Base-by-base conservation (phyloP, 2,888 invertebrate species). In the Chrysina gloriosa region DNA sequence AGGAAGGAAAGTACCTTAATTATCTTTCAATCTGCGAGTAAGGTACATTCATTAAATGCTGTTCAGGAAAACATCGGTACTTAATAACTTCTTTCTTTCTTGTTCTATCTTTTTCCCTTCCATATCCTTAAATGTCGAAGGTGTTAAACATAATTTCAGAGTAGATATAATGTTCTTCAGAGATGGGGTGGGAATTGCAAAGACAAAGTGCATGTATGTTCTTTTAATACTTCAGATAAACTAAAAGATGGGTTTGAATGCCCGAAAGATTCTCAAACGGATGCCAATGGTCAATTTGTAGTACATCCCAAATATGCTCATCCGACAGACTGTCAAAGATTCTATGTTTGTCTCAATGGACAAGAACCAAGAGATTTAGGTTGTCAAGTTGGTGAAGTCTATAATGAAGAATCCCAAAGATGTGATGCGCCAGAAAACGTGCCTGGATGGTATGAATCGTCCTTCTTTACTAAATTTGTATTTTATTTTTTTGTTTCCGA, bases 401-500 rank as follows among this genome's bases (percentile, higher is more conserved):
- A 95, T 87, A 96, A 96, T 80, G 94, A 95, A 73, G 91, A 90
- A 72, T 84, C 88, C 0, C 92, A 93, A 83, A 89, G 88, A 80
- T 96, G 96, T 82, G 96, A 96, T 81, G 90, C 93, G 1, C 95
- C 95, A 29, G 94, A 95, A 84, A 95, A 95, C 82, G 96, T 96
- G 64, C 87, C 91, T 75, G 95, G 94, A 87, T 96, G 96, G 94
- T 94, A 79, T 86, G 89, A 84, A 52, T 34, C 36, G 3, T 25
- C 29, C 14, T 14, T 21, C 31, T 42, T 52, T 71, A 31, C 65
- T 52, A 14, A n/a, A 45, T 34, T 19, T 66, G 39, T 63, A 39
- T 56, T 50, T 61, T 67, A 45, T 56, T 31, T 47, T 47, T 65
- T 52, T 23, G 42, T 73, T 71, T 75, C 79, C 72, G n/a, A n/a